Conservation (phyloP, 2,888 invertebrate genomes). For the Chloromyia formosa region DNA sequence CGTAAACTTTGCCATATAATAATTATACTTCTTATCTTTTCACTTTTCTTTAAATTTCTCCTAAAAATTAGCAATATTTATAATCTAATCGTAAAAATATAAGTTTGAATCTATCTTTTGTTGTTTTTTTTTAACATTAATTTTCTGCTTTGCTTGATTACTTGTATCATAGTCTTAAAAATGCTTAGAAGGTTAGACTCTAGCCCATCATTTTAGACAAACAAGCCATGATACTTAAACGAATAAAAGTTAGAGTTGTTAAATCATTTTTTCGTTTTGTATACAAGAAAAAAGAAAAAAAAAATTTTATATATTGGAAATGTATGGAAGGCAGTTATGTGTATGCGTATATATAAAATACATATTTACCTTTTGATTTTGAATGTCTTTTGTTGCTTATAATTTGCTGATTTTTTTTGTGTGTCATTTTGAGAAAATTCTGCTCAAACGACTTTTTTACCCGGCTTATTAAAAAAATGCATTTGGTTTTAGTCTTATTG, state of each 20-base stretch:
- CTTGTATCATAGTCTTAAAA: not conserved
- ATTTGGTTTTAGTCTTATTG: not conserved
- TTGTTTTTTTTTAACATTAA: not conserved
- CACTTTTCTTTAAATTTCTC: constrained; percentile 25
- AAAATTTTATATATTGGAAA: too few relatives aligned
- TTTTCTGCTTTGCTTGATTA: not conserved
- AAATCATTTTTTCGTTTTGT: too few relatives aligned
- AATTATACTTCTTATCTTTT: constrained; percentile 13
- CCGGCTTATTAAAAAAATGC: not conserved
- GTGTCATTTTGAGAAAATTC: not conserved
- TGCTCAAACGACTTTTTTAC: not conserved
- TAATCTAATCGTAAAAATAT: not conserved
- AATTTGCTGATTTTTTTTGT: not conserved
- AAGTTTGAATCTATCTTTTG: not conserved
- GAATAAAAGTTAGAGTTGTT: too few relatives aligned
- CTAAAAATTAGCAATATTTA: constrained; percentile 1
- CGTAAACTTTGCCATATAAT: constrained; percentile 25
- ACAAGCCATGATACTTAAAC: too few relatives aligned
- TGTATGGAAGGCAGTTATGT: too few relatives aligned
- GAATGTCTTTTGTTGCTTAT: constrained; percentile 36
- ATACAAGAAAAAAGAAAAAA: too few relatives aligned
- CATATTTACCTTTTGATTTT: not conserved
- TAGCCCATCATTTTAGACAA: too few relatives aligned
- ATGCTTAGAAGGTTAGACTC: too few relatives aligned
- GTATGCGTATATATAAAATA: too few relatives aligned